These are phyloP conservation scores for Perdita meconis DNA, from an alignment of 2,888 invertebrate genomes.

Conservation along the genomic window DNA sequence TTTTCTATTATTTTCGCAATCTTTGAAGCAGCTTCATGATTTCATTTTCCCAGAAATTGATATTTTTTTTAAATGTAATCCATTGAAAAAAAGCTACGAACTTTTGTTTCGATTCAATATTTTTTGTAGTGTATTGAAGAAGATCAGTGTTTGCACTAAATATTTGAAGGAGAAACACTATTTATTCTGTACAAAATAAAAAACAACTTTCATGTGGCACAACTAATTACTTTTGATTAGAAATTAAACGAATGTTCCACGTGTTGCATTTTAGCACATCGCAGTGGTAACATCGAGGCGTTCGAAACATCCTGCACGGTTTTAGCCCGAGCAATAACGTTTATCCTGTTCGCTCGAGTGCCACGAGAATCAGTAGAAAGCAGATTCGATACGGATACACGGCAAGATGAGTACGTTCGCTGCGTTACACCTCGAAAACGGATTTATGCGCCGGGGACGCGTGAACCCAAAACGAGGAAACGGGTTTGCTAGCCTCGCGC, in stretches of 20 bases:
- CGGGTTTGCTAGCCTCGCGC: slow-evolving; percentile 15
- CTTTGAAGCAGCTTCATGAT: too few species aligned
- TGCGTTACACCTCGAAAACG: slow-evolving; percentile 29
- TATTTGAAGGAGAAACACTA: too few species aligned
- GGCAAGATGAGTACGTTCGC: slow-evolving; percentile 13
- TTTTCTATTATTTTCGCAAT: too few species aligned
- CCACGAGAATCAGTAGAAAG: slow-evolving; percentile 46
- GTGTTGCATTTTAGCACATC: background rate
- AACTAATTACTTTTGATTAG: too few species aligned
- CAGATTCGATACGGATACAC: slow-evolving; percentile 19
- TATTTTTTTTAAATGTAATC: too few species aligned
- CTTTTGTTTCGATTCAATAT: too few species aligned
- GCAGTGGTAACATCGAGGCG: background rate
- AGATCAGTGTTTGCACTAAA: too few species aligned
- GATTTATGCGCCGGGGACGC: slow-evolving; percentile 34
- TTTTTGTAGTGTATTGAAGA: too few species aligned
- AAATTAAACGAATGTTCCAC: background rate
- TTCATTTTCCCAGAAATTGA: too few species aligned
- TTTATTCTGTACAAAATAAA: too few species aligned
- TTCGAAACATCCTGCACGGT: background rate
- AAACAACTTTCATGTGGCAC: too few species aligned
- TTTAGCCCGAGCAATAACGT: background rate
- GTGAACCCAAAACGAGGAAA: slow-evolving; percentile 1
- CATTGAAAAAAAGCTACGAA: too few species aligned
- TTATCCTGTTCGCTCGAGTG: slow-evolving; percentile 16